Conservation (phyloP, 2,113 vertebrate species). For the Phalacrocorax pelagicus region DNA sequence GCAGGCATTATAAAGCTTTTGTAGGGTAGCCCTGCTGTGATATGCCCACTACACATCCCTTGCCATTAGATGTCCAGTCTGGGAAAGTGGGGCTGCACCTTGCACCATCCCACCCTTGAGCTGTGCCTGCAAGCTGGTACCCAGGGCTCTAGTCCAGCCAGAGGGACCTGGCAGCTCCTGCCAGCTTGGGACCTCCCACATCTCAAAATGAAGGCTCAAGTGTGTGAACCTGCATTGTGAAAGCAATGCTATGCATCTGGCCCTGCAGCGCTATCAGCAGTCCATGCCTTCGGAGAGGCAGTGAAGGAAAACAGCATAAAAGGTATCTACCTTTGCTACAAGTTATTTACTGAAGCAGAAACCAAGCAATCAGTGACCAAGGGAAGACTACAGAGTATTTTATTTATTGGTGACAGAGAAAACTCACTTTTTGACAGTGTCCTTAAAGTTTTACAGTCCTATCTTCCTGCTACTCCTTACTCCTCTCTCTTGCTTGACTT, state of each 20-base stretch:
- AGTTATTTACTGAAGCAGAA: background rate
- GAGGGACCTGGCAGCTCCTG: background rate
- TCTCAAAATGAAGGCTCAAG: background rate
- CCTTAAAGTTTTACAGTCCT: background rate
- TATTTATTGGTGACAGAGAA: background rate
- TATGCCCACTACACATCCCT: background rate
- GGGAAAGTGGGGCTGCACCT: background rate
- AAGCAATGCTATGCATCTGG: background rate
- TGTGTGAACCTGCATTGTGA: background rate
- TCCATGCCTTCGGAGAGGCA: background rate
- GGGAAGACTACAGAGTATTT: background rate
- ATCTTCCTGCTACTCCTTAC: background rate
- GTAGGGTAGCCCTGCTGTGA: background rate
- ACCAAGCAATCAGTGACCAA: background rate
- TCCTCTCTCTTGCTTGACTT: background rate
- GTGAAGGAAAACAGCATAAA: background rate
- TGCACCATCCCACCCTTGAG: background rate
- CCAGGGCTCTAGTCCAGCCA: background rate
- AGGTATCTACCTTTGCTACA: background rate
- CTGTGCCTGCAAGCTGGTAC: background rate
- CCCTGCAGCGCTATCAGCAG: background rate
- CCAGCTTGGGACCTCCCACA: background rate
- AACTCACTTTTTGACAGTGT: background rate
- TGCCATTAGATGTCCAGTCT: background rate
- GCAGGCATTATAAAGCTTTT: background rate